phyloP scores from a whole-genome alignment of 2,888 invertebrate species.

The Phengaris arion region DNA sequence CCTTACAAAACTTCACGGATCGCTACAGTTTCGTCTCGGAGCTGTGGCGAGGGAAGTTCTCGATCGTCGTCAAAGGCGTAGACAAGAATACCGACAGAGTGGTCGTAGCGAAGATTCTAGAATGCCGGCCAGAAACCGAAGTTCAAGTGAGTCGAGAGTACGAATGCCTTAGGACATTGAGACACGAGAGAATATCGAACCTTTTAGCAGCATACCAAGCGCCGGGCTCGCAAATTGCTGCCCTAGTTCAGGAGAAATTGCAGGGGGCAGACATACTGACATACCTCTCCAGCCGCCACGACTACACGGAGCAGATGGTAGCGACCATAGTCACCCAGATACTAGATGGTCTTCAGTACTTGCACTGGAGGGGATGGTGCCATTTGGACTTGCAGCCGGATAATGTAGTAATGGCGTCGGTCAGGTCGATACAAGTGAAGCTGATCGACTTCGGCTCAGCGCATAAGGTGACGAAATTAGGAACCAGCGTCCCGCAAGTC shows the following conservation, averaged over 20 bases:
- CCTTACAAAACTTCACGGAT: constrained; percentile 83
- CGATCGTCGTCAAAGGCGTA: constrained; percentile 88
- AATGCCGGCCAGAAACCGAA: constrained; percentile 82
- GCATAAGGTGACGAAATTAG: constrained; percentile 88
- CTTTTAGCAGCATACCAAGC: constrained; percentile 86
- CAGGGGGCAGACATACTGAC: constrained; percentile 96
- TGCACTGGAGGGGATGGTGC: constrained; percentile 95
- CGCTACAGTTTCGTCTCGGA: constrained; percentile 93
- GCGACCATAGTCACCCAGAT: constrained; percentile 92
- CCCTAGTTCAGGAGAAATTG: constrained; percentile 88
- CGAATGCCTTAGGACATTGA: constrained; percentile 87
- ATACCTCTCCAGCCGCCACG: constrained; percentile 91
- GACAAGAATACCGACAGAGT: constrained; percentile 87
- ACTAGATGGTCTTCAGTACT: constrained; percentile 93
- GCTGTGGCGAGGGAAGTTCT: constrained; percentile 91
- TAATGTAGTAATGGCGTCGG: constrained; percentile 94
- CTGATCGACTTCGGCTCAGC: constrained; percentile 95
- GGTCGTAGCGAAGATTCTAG: constrained; percentile 91
- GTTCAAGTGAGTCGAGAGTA: constrained; percentile 88
- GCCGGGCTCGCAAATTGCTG: constrained; percentile 83
- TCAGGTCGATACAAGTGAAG: constrained; percentile 91
- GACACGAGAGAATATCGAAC: constrained; percentile 93
- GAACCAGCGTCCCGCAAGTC: constrained; percentile 83
- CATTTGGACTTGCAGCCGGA: constrained; percentile 96
- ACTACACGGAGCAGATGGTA: constrained; percentile 95